A percentile compares a stretch with the other conserved stretches of the same genome.
Conservation (phyloP, 2,113 vertebrate species). For the Setophaga coronata region DNA sequence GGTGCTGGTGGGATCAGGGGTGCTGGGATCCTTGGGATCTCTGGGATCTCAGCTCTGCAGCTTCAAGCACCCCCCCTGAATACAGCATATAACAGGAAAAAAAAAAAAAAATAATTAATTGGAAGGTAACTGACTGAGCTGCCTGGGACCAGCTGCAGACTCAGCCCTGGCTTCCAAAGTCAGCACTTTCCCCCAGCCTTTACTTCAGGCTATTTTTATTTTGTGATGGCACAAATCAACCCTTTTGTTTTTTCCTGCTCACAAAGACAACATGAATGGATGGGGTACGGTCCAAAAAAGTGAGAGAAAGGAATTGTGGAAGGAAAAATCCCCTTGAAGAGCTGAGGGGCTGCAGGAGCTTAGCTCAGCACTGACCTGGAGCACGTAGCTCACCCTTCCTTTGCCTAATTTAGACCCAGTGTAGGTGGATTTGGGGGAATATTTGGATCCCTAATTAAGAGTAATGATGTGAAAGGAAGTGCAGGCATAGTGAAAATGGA, state of each 20-base stretch:
- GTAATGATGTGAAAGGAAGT: constrained; percentile 42
- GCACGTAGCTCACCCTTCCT: constrained; percentile 22
- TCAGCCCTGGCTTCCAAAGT: background rate
- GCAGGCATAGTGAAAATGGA: constrained; percentile 23
- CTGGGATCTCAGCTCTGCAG: background rate
- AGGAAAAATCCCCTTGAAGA: background rate
- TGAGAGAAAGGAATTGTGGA: background rate
- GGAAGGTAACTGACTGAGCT: background rate
- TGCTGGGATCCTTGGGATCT: background rate
- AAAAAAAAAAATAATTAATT: background rate
- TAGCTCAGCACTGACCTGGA: constrained; percentile 3
- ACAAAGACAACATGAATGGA: background rate
- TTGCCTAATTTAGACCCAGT: background rate
- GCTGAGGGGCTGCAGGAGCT: background rate
- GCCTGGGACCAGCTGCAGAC: background rate
- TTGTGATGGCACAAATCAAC: background rate
- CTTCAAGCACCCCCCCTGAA: background rate
- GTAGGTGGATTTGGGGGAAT: background rate
- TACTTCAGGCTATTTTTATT: background rate
- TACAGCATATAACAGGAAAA: background rate
- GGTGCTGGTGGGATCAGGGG: background rate
- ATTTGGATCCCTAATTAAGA: background rate
- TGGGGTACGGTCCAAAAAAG: background rate
- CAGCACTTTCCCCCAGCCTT: background rate
- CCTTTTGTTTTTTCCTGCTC: background rate